phyloP scores from a whole-genome alignment of 1,140 invertebrate genomes.

The Hypsibius dujardini region DNA sequence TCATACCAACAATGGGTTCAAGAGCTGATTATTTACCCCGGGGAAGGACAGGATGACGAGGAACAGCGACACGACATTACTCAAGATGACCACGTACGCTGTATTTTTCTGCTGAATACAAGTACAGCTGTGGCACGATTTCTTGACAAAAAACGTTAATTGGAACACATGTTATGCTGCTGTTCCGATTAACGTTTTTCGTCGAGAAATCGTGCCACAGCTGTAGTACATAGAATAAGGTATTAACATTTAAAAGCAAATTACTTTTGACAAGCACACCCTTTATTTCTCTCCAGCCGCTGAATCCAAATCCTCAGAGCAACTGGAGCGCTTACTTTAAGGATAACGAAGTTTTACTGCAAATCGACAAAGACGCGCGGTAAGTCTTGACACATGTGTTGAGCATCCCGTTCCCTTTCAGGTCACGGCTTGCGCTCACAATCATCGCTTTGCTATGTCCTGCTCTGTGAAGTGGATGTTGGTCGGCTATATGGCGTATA shows the following conservation, averaged over 20 bases:
- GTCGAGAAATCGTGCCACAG: not conserved
- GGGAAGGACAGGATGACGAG: not conserved
- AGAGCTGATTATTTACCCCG: slow-evolving; percentile 7
- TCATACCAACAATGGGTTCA: not conserved
- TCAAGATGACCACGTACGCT: not conserved
- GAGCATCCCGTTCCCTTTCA: not conserved
- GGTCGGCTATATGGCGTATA: too few species aligned
- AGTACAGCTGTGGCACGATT: too few species aligned
- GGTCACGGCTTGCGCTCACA: too few species aligned
- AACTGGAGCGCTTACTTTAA: slow-evolving; percentile 84
- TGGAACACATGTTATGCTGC: too few species aligned
- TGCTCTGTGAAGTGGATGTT: too few species aligned
- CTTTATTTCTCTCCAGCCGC: slow-evolving; percentile 44
- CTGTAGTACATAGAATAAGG: not conserved
- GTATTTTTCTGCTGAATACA: too few species aligned
- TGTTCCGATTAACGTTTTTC: too few species aligned
- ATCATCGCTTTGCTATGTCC: too few species aligned
- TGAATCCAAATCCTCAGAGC: slow-evolving; percentile 80
- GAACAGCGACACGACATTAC: slow-evolving; percentile 1
- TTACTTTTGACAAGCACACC: too few species aligned
- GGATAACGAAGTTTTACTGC: slow-evolving; percentile 82
- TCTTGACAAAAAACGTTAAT: not conserved
- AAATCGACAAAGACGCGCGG: slow-evolving; percentile 94
- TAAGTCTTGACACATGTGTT: slow-evolving; percentile 26
- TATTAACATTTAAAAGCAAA: too few species aligned